phyloP scores from a whole-genome alignment of 2,797 vertebrate genomes.

The Echeneis naucrates region DNA sequence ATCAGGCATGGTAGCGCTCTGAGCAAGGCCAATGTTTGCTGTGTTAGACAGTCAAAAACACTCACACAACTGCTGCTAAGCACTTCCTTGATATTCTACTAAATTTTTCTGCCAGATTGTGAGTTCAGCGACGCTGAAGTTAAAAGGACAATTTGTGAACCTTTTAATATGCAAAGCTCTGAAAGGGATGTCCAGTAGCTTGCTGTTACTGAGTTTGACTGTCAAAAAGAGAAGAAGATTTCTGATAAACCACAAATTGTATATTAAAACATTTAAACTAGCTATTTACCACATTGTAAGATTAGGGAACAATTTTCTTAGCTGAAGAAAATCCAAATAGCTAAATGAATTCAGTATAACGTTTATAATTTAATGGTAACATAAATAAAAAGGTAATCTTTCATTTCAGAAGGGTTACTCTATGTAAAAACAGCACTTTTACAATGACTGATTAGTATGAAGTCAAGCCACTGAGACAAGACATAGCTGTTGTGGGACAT shows the following conservation, averaged over 20 bases:
- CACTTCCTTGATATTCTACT: constrained; percentile 6
- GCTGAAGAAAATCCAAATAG: background rate
- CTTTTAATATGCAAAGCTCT: background rate
- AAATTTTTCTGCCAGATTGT: constrained; percentile 3
- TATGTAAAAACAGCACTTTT: background rate
- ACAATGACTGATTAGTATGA: constrained; percentile 39
- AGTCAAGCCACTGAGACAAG: constrained; percentile 17
- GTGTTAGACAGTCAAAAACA: no score
- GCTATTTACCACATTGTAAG: background rate
- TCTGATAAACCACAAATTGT: background rate
- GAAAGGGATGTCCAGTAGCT: background rate
- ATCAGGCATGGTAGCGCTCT: constrained; percentile 14
- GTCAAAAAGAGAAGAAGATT: background rate
- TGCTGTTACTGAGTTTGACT: background rate
- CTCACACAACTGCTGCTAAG: background rate
- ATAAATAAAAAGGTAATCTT: background rate
- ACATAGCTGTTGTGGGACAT: constrained; percentile 21
- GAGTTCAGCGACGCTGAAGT: background rate
- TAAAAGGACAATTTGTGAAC: background rate
- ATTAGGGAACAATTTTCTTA: background rate
- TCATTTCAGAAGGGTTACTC: background rate
- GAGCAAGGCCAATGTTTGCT: constrained; percentile 1
- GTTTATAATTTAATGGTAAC: no score
- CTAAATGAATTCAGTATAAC: background rate
- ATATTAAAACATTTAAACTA: background rate